Evolutionary conservation across 2,113 vertebrate species (phyloP).

Genomic region (Raja brachyura): DNA sequence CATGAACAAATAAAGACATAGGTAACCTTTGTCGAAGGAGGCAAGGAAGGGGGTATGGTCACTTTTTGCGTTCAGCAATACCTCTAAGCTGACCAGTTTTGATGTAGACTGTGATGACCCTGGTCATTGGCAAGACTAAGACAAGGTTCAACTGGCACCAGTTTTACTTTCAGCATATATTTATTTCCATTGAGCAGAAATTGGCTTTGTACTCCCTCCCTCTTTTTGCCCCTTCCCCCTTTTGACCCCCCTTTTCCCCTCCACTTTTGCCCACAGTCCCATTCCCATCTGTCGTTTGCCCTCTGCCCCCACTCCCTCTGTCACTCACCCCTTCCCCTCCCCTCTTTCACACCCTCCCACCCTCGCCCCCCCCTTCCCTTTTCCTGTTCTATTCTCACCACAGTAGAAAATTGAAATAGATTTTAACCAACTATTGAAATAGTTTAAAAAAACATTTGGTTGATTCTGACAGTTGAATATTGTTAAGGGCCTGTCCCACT

Average conservation of each 20-base stretch:
- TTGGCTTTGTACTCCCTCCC: neutral
- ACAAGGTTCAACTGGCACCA: neutral
- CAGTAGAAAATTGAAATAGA: neutral
- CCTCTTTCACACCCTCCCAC: too few species aligned
- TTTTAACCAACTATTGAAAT: neutral
- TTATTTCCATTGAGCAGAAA: neutral
- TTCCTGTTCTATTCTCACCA: neutral
- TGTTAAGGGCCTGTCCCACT: too few species aligned
- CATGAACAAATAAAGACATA: neutral
- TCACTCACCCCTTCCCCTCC: too few species aligned
- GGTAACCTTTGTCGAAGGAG: neutral
- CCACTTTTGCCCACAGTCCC: too few species aligned
- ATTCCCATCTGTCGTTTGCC: too few species aligned
- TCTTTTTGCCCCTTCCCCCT: too few species aligned
- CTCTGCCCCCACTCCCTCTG: too few species aligned
- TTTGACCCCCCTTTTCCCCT: too few species aligned
- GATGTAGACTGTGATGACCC: neutral
- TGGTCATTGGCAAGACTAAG: neutral
- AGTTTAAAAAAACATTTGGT: neutral
- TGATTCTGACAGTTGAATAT: neutral
- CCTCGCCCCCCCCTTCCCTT: too few species aligned
- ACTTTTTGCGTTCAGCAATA: neutral
- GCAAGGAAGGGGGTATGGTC: neutral
- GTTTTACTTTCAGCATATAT: neutral
- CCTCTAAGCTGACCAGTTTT: neutral